These are phyloP conservation scores for Cheilosia scutellata DNA, from an alignment of 2,888 invertebrate genomes.

Conservation along the genomic window DNA sequence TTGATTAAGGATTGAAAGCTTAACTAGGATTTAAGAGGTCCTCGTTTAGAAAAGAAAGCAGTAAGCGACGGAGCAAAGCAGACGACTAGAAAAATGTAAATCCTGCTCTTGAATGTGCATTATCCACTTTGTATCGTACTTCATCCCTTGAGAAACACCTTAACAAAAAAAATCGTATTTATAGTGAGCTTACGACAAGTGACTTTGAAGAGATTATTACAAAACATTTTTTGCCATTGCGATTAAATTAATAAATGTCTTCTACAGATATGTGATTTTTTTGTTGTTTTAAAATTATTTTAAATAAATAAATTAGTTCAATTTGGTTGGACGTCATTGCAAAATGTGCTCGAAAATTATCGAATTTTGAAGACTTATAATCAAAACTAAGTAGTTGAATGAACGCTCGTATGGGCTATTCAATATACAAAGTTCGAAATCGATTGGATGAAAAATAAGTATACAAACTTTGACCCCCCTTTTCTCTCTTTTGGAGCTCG, in stretches of 20 bases:
- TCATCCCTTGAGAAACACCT: constrained; percentile 21
- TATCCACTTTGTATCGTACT: constrained; percentile 38
- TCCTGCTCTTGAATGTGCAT: constrained; percentile 49
- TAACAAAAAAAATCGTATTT: constrained; percentile 34
- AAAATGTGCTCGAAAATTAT: too few species aligned
- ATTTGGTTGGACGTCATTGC: too few species aligned
- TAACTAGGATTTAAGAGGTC: constrained; percentile 57
- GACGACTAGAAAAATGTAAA: constrained; percentile 42
- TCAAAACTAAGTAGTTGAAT: too few species aligned
- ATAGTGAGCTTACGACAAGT: constrained; percentile 24
- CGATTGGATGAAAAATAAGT: too few species aligned
- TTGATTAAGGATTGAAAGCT: constrained; percentile 66
- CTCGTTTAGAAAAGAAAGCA: constrained; percentile 56
- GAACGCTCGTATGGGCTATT: too few species aligned
- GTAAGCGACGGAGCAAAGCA: constrained; percentile 13
- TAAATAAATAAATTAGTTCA: too few species aligned
- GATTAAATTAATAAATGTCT: not conserved
- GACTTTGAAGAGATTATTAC: constrained; percentile 6
- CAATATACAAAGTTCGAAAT: too few species aligned
- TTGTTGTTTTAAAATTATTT: too few species aligned
- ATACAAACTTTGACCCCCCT: too few species aligned
- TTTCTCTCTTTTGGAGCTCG: too few species aligned
- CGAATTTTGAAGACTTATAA: too few species aligned
- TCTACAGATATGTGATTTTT: too few species aligned
- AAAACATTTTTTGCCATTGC: not conserved